These are phyloP conservation scores for Galerucella nymphaeae DNA, from an alignment of 2,888 invertebrate genomes.

Conservation along the genomic window DNA sequence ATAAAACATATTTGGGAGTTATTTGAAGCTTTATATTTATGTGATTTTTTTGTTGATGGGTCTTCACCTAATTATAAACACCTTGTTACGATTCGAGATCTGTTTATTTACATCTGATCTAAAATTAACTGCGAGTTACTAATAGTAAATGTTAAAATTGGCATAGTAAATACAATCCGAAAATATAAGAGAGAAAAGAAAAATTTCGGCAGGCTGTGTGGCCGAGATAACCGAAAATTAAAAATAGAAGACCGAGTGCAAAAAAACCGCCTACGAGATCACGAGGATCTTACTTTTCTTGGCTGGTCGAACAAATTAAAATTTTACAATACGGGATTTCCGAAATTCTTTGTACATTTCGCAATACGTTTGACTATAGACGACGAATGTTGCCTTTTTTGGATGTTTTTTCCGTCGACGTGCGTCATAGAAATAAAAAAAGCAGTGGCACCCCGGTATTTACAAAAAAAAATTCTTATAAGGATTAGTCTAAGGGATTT, in stretches of 20 bases:
- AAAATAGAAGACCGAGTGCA: slow-evolving; percentile 52
- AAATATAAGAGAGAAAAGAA: slow-evolving; percentile 15
- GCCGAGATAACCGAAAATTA: slow-evolving; percentile 19
- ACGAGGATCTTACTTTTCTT: slow-evolving; percentile 47
- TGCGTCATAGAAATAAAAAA: background rate
- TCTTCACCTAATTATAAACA: background rate
- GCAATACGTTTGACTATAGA: slow-evolving; percentile 41
- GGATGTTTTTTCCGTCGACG: slow-evolving; percentile 20
- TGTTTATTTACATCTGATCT: slow-evolving; percentile 10
- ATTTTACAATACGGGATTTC: slow-evolving; percentile 47
- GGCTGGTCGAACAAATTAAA: slow-evolving; percentile 40
- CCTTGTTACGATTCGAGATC: slow-evolving; percentile 2
- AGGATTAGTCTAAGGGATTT: no score
- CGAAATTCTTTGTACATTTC: slow-evolving; percentile 48
- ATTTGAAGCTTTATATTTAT: no score
- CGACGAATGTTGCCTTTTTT: slow-evolving; percentile 32
- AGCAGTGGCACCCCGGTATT: background rate
- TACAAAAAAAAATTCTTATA: slow-evolving; percentile 19
- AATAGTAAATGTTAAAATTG: slow-evolving; percentile 12
- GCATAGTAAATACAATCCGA: slow-evolving; percentile 32
- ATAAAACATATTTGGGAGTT: no score
- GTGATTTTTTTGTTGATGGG: no score
- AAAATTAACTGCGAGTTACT: slow-evolving; percentile 7
- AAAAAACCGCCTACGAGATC: slow-evolving; percentile 52
- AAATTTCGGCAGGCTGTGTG: background rate